These are phyloP conservation scores for Synanthedon andrenaeformis DNA, from an alignment of 2,888 invertebrate species.

Conservation along the genomic window DNA sequence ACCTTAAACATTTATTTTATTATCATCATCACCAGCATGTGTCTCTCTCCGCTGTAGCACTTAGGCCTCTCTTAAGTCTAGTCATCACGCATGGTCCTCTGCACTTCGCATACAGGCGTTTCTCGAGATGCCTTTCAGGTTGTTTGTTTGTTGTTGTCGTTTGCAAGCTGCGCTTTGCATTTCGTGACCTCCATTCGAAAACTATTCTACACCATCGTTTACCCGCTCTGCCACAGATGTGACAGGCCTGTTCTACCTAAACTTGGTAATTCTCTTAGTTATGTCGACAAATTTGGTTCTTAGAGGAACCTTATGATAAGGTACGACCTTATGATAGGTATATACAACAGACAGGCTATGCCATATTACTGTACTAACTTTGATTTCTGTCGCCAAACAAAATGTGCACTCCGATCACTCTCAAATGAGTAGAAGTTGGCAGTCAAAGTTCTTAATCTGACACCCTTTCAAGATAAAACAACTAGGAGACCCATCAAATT, in stretches of 20 bases:
- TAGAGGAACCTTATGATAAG: too few species aligned
- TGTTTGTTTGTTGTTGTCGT: too few species aligned
- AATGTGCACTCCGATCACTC: too few species aligned
- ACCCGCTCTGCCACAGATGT: background rate
- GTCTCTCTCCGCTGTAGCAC: background rate
- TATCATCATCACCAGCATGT: background rate
- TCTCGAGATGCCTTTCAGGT: too few species aligned
- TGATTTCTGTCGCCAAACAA: too few species aligned
- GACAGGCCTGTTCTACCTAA: background rate
- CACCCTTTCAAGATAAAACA: background rate
- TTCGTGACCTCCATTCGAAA: background rate
- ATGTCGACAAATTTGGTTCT: background rate
- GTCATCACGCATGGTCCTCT: background rate
- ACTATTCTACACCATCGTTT: background rate
- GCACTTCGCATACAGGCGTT: background rate
- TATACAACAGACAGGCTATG: too few species aligned
- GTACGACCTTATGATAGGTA: too few species aligned
- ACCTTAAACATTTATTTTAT: background rate
- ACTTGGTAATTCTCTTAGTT: background rate
- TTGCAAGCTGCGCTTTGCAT: background rate
- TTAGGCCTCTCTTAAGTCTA: background rate
- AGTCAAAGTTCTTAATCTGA: too few species aligned
- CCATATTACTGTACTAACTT: too few species aligned
- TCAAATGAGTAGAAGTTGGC: too few species aligned
- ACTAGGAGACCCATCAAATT: too few species aligned